Evolutionary conservation across 1,140 invertebrate genomes (phyloP), one percentile per base, ranked within the genome.

Genomic region (Capitella teleta): DNA sequence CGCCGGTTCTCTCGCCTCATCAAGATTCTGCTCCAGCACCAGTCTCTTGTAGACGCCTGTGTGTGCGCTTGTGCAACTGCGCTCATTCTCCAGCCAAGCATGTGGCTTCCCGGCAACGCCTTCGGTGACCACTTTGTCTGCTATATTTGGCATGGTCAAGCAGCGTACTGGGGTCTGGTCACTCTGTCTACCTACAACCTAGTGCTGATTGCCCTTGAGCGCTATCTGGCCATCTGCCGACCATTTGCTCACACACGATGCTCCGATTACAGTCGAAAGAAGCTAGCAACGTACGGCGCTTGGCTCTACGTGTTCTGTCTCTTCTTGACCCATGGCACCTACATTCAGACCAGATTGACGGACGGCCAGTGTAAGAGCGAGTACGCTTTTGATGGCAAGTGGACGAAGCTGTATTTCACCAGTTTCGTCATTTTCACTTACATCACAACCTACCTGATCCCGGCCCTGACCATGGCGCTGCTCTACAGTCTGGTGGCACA

Each of bases 151-250:
- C 47, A 49, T 37, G 37, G 47, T 8, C 47, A 49, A 23, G 47
- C 47, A 3, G 25, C 41, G 21, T 49, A 49, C 23, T 49, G 47
- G 47, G 47, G 47, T 18, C 34, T n/a, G 14, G 47, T 49, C 23
- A 49, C 47, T 0, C 18, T 41, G n/a, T 49, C 47, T 24, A 49
- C 47, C 34, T 49, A 49, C 47, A 49, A 49, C 36, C 47, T 49
- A 3, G 26, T 49, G 34, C 16, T 49, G 21, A 30, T 49, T 37
- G 18, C 47, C 2, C 19, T 40, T 5, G 47, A 49, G 26, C 32
- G 47, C 34, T 49, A 40, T 24, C 21, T 49, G 36, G 47, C 47
- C 5, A 37, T 49, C 2, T 25, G 16, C 10, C 4, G 26, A 21
- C 47, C 47, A 21, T 49, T 49, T 23, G 21, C 16, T 5, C 47